Evolutionary conservation across 2,113 vertebrate genomes (phyloP).

Genomic region (Dendropsophus ebraccatus): DNA sequence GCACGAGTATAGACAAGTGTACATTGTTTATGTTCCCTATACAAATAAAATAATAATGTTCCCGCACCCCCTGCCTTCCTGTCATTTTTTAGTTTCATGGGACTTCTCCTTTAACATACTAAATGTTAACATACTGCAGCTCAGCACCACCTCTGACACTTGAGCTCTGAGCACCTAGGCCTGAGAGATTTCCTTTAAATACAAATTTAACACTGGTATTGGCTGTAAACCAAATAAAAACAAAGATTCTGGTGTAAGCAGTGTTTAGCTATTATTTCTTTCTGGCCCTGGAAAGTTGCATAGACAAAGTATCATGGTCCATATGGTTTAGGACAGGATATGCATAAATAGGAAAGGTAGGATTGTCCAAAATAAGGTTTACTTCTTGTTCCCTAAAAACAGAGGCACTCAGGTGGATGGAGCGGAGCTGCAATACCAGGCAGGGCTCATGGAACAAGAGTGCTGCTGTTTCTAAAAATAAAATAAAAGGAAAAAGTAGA

Average conservation of each 20-base stretch:
- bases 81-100: no score
- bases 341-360: not conserved
- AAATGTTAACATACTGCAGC: no score
- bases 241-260: not conserved
- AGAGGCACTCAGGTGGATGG: not conserved
- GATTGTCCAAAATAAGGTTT: not conserved
- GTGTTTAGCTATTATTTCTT: not conserved
- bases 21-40: no score
- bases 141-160: no score
- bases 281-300: conserved; percentile 28
- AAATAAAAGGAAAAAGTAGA: not conserved
- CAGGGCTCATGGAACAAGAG: not conserved
- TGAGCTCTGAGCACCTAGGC: no score
- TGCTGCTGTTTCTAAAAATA: not conserved
- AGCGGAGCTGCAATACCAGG: not conserved
- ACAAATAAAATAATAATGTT: no score
- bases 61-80: no score
- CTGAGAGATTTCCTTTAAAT: no score
- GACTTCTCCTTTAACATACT: no score
- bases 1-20: no score
- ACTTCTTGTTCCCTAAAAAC: not conserved
- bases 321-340: not conserved
- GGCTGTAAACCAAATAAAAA: not conserved
- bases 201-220: no score
- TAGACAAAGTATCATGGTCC: conserved; percentile 33